phyloP scores from a whole-genome alignment of 2,888 invertebrate species.

The Microplitis deprimator region DNA sequence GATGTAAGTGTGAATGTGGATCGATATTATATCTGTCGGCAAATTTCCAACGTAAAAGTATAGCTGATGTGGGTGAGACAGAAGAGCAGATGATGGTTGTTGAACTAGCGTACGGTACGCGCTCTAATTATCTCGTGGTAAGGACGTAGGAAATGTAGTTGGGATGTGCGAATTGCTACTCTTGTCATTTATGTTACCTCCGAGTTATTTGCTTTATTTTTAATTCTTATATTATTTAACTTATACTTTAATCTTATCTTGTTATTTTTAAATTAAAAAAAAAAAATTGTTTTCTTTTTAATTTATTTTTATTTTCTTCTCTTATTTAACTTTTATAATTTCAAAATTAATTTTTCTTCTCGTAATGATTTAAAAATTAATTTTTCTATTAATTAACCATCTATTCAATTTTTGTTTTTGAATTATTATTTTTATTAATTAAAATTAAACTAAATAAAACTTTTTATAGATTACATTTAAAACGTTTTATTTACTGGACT shows the following conservation, averaged over 20 bases:
- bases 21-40: conserved; percentile 6
- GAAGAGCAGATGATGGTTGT: conserved; percentile 12
- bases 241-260: not conserved
- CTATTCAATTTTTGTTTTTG: no score
- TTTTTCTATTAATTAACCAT: no score
- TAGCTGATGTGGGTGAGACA: conserved; percentile 11
- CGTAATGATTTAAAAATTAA: no score
- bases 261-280: not conserved
- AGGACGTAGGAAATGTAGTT: conserved; percentile 20
- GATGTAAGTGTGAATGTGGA: not conserved
- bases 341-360: not conserved
- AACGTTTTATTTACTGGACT: no score
- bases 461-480: not conserved
- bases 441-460: not conserved
- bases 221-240: not conserved
- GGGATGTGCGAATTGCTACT: conserved; percentile 31
- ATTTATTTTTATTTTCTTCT: no score
- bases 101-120: not conserved
- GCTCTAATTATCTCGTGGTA: conserved; percentile 35
- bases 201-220: not conserved
- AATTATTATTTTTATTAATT: no score
- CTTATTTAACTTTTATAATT: no score
- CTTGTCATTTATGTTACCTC: conserved; percentile 27
- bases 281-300: not conserved
- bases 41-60: not conserved